phyloP scores from a whole-genome alignment of 2,113 vertebrate species.

The Corythornis cristatus region DNA sequence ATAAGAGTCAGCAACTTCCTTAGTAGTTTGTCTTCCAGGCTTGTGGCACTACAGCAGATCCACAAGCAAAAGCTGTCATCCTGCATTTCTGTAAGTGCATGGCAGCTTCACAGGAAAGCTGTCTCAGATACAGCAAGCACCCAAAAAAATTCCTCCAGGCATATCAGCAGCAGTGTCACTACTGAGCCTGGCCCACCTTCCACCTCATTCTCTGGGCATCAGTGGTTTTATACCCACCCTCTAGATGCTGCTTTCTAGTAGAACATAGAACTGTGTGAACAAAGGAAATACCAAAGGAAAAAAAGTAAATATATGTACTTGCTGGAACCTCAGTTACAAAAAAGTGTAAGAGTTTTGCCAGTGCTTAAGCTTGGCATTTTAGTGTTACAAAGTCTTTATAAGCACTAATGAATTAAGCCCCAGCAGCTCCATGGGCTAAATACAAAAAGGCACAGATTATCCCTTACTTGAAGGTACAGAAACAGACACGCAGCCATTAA shows the following conservation, averaged over 20 bases:
- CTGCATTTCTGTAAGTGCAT: fast-evolving
- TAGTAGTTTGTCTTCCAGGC: neutral
- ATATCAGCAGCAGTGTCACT: neutral
- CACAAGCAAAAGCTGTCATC: neutral
- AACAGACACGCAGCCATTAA: neutral
- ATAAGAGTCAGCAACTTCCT: slow-evolving; percentile 20
- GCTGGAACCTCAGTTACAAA: neutral
- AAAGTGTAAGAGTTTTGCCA: neutral
- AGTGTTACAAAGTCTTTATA: neutral
- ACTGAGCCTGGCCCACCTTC: neutral
- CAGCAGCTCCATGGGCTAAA: neutral
- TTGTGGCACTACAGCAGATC: neutral
- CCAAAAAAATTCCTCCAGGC: neutral
- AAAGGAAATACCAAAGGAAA: too few species aligned
- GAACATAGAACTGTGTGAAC: neutral
- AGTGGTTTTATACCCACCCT: neutral
- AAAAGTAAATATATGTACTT: neutral
- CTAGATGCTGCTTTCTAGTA: neutral
- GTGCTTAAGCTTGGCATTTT: neutral
- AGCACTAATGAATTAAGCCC: neutral
- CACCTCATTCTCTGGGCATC: neutral
- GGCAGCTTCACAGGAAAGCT: neutral
- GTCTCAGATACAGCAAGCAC: neutral
- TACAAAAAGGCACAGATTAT: neutral
- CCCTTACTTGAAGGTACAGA: neutral